Evolutionary conservation across 1,140 invertebrate genomes (phyloP), one percentile per base, ranked within the genome.

Genomic region (Hyles euphorbiae): DNA sequence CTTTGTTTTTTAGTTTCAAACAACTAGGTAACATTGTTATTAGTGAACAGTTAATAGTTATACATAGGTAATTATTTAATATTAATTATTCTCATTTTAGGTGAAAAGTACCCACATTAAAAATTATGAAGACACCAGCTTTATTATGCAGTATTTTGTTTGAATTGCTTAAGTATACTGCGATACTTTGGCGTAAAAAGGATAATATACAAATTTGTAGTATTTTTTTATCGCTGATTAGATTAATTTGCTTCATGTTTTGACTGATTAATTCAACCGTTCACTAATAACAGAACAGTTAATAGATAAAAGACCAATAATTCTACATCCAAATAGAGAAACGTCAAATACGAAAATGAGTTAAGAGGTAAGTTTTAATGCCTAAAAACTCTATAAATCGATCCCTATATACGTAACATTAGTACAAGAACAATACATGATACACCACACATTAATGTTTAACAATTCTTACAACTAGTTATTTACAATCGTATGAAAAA

Each of bases 401-500:
- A 44, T 44, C 63, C 67, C 63, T 68, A 74, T 53, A 61, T 56
- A 60, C 49, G 52, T 62, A 67, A 58, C 57, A 43, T 63, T 55
- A 71, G 58, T 74, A 76, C 70, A 67, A 69, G 59, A 67, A 58
- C 60, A 74, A 74, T 52, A 52, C n/a, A 74, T 52, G 32, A 74
- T 74, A 78, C 75, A 76, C 72, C 58, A 67, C 61, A 64, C 61
- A 58, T 72, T 73, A 76, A 70, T 72, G 72, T 74, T 70, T 76
- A 80, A 84, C 78, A 81, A 78, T 77, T 63, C 75, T 81, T 81
- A 80, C 61, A 56, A 73, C 79, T 79, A 54, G 44, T 51, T 84
- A 84, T 84, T 59, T 82, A 84, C 78, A 83, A 55, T 34, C 50
- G 53, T 60, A 53, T 44, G 46, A 56, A 45, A 64, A 64, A 60